A percentile compares a stretch with the other conserved stretches of the same genome.
Evolutionary conservation across 2,888 invertebrate genomes (phyloP).

Genomic region (Nemotelus pantherinus): DNA sequence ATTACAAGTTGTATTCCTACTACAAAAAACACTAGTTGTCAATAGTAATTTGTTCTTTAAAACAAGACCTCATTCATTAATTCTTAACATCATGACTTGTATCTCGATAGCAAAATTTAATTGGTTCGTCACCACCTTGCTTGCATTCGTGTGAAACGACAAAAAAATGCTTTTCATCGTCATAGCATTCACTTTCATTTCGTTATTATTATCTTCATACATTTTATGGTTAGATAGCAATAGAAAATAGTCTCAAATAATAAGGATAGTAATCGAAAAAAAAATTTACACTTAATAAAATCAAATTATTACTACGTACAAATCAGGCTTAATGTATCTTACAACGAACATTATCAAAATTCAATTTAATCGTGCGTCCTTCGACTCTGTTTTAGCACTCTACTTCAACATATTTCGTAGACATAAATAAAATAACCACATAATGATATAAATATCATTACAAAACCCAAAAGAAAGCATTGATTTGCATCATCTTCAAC

Average conservation of each 20-base stretch:
- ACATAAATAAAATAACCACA: conserved; percentile 17
- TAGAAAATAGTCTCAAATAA: too few species aligned
- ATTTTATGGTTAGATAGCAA: too few species aligned
- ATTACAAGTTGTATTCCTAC: not conserved
- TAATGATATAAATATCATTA: conserved; percentile 16
- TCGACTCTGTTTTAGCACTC: not conserved
- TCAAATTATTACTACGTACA: not conserved
- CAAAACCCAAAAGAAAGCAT: not conserved
- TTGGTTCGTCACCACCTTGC: too few species aligned
- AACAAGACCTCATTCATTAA: conserved; percentile 1
- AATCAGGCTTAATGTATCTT: conserved; percentile 26
- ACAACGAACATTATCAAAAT: conserved; percentile 12
- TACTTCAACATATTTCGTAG: not conserved
- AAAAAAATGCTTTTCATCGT: not conserved
- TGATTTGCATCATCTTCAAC: not conserved
- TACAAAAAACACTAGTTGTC: not conserved
- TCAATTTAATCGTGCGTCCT: not conserved
- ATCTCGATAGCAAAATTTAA: too few species aligned
- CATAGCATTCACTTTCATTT: not conserved
- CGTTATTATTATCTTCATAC: too few species aligned
- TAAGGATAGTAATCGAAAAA: too few species aligned
- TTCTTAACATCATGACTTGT: not conserved
- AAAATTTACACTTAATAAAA: too few species aligned
- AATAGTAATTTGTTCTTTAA: conserved; percentile 17
- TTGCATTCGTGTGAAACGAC: not conserved